A percentile compares a stretch with the other conserved stretches of the same genome.
These are phyloP conservation scores for Adoxophyes honmai DNA, from an alignment of 1,140 invertebrate species.

Conservation along the genomic window DNA sequence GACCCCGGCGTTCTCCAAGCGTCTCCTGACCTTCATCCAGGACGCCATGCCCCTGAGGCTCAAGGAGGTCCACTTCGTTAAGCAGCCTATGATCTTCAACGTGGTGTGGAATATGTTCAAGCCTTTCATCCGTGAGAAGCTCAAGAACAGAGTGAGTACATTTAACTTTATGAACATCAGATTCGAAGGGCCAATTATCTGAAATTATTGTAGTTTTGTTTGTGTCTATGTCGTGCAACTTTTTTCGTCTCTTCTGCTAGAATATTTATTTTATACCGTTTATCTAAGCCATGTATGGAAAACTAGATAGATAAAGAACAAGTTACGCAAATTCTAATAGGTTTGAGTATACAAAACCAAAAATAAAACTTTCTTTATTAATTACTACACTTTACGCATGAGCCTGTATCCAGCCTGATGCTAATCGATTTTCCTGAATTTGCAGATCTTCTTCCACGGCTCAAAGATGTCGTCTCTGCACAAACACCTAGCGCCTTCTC, in stretches of 20 bases:
- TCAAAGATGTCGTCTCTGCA: conserved; percentile 85
- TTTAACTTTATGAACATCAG: not conserved
- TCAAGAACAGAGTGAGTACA: conserved; percentile 85
- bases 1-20: conserved; percentile 85
- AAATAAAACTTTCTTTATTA: no score
- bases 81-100: conserved; percentile 92
- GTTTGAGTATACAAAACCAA: no score
- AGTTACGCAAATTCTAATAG: no score
- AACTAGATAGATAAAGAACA: no score
- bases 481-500: conserved; percentile 80
- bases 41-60: conserved; percentile 93
- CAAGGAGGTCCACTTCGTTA: conserved; percentile 94
- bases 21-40: conserved; percentile 88
- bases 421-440: conserved; percentile 23
- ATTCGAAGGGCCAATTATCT: no score
- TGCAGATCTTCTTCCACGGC: conserved; percentile 87
- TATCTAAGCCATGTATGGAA: no score
- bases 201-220: no score
- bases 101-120: conserved; percentile 93
- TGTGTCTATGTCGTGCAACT: conserved; percentile 4
- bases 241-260: no score
- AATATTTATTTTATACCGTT: no score
- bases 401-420: not conserved
- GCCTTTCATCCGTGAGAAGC: conserved; percentile 91
- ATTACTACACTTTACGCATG: no score